phyloP scores from a whole-genome alignment of 2,888 invertebrate genomes.

The Lasioglossum oenotherae region DNA sequence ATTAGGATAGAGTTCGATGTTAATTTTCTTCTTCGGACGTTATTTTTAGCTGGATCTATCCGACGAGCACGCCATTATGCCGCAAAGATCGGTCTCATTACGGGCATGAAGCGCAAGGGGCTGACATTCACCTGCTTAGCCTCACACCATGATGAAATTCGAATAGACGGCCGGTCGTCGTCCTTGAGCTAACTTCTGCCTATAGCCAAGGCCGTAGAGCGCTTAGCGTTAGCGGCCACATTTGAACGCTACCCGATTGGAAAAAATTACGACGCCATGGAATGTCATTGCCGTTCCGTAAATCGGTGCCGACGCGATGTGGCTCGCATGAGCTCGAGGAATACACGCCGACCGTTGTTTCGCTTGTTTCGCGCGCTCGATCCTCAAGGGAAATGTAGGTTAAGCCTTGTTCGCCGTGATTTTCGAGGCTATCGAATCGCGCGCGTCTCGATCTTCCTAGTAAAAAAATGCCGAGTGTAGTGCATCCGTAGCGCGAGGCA shows the following conservation, averaged over 20 bases:
- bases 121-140: constrained; percentile 75
- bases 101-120: constrained; percentile 59
- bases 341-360: constrained; percentile 42
- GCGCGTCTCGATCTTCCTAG: constrained; percentile 39
- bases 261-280: constrained; percentile 73
- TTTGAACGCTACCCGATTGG: constrained; percentile 69
- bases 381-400: constrained; percentile 40
- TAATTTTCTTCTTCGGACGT: neutral
- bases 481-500: neutral
- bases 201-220: constrained; percentile 65
- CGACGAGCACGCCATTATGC: constrained; percentile 26
- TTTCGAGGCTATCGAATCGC: constrained; percentile 45
- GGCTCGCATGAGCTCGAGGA: constrained; percentile 38
- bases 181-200: constrained; percentile 80
- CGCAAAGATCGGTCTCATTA: constrained; percentile 63
- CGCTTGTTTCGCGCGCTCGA: constrained; percentile 14
- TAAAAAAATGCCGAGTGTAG: neutral
- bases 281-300: constrained; percentile 76
- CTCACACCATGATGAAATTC: constrained; percentile 75
- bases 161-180: constrained; percentile 70
- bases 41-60: constrained; percentile 28
- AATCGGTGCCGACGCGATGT: constrained; percentile 57
- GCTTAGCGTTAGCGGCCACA: constrained; percentile 60
- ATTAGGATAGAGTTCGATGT: neutral
- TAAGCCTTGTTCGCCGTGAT: constrained; percentile 38